A percentile compares a stretch with the other conserved stretches of the same genome.
Evolutionary conservation across 1,140 invertebrate genomes (phyloP).

Genomic region (Drosophila suzukii): DNA sequence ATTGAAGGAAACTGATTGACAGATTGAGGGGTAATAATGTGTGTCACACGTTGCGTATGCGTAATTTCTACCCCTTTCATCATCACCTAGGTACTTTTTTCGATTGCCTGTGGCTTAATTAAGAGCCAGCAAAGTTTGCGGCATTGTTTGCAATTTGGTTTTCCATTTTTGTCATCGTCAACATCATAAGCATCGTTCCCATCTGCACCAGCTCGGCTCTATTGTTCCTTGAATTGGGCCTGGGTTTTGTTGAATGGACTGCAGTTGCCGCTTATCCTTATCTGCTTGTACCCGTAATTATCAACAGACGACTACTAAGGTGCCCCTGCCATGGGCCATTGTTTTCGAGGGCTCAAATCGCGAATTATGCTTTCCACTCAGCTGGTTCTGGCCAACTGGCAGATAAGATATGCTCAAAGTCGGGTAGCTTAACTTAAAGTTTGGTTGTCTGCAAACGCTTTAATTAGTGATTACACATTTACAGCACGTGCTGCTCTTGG

Average conservation of each 20-base stretch:
- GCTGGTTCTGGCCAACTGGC: conserved; percentile 2
- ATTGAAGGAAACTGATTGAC: conserved; percentile 54
- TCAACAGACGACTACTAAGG: conserved; percentile 29
- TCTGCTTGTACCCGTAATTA: conserved; percentile 35
- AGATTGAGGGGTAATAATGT: conserved; percentile 20
- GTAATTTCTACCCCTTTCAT: neutral
- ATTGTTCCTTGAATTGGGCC: conserved; percentile 46
- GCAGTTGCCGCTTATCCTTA: conserved; percentile 50
- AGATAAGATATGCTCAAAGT: conserved; percentile 30
- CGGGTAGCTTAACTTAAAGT: conserved; percentile 16
- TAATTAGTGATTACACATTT: conserved; percentile 55
- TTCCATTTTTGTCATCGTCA: conserved; percentile 28
- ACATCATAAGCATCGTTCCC: conserved; percentile 23
- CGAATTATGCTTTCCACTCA: conserved; percentile 49
- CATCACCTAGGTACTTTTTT: neutral
- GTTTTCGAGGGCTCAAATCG: conserved; percentile 19
- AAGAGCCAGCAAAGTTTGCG: conserved; percentile 21
- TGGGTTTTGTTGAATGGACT: conserved; percentile 48
- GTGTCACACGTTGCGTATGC: conserved; percentile 25
- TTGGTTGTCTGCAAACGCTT: conserved; percentile 12
- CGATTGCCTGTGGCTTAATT: conserved; percentile 34
- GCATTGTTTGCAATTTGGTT: conserved; percentile 46
- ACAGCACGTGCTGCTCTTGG: conserved; percentile 49
- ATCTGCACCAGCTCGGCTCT: conserved; percentile 17
- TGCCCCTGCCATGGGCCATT: conserved; percentile 27